phyloP scores from a whole-genome alignment of 2,888 invertebrate species.

The Napeogenes sylphis region DNA sequence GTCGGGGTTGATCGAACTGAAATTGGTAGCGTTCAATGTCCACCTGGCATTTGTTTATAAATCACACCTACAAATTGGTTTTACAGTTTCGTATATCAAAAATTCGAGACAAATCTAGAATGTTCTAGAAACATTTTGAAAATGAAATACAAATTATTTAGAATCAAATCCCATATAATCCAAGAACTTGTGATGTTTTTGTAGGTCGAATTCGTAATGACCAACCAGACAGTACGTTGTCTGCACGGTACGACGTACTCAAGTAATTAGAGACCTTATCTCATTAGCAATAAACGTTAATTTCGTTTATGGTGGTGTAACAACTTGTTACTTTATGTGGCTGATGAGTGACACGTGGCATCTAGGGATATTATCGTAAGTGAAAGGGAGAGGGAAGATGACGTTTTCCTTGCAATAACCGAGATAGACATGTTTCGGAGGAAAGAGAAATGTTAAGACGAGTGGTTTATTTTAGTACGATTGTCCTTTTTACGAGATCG shows the following conservation, averaged over 20 bases:
- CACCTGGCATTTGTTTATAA: slow-evolving; percentile 55
- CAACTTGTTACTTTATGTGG: slow-evolving; percentile 56
- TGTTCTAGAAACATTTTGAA: slow-evolving; percentile 41
- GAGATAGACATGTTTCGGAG: slow-evolving; percentile 62
- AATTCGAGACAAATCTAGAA: slow-evolving; percentile 3
- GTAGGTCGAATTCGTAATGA: slow-evolving; percentile 40
- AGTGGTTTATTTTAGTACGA: slow-evolving; percentile 54
- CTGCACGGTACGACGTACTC: slow-evolving; percentile 23
- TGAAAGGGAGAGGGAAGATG: slow-evolving; percentile 47
- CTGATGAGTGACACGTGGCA: slow-evolving; percentile 61
- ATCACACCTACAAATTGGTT: slow-evolving; percentile 14
- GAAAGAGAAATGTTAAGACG: slow-evolving; percentile 64
- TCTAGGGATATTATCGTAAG: slow-evolving; percentile 54
- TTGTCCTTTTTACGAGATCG: slow-evolving; percentile 44
- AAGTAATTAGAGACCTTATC: slow-evolving; percentile 57
- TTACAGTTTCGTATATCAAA: not conserved
- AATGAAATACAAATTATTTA: slow-evolving; percentile 43
- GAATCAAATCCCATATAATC: slow-evolving; percentile 21
- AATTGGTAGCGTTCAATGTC: slow-evolving; percentile 67
- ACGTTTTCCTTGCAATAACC: slow-evolving; percentile 51
- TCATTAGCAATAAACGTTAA: slow-evolving; percentile 52
- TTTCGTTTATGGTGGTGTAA: slow-evolving; percentile 49
- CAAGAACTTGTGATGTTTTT: slow-evolving; percentile 38
- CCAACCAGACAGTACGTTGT: slow-evolving; percentile 27
- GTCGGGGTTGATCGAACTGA: slow-evolving; percentile 68